Conservation (phyloP, 1,140 invertebrate genomes). For the Lucilia sericata region DNA sequence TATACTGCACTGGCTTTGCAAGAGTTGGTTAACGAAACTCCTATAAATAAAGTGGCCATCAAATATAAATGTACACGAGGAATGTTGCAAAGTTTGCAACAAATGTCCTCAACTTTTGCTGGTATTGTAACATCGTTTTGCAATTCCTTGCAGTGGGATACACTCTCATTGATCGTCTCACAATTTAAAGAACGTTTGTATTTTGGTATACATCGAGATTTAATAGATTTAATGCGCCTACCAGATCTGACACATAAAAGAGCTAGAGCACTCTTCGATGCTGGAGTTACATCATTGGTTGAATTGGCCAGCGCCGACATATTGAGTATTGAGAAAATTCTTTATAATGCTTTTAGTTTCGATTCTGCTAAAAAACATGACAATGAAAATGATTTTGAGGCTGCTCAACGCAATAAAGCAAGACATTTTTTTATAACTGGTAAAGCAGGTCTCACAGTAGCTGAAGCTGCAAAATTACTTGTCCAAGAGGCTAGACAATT, state of each 20-base stretch:
- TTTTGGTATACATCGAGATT: constrained; percentile 93
- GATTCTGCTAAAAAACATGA: constrained; percentile 82
- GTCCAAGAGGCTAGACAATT: constrained; percentile 83
- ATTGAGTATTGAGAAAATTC: constrained; percentile 79
- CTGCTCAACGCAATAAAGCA: constrained; percentile 75
- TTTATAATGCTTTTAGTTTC: constrained; percentile 86
- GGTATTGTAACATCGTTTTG: constrained; percentile 93
- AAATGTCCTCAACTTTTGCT: constrained; percentile 95
- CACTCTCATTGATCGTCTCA: constrained; percentile 87
- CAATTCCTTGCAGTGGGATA: constrained; percentile 91
- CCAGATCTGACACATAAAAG: constrained; percentile 85
- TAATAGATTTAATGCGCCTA: constrained; percentile 91
- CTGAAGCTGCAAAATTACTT: constrained; percentile 83
- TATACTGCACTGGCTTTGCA: constrained; percentile 92
- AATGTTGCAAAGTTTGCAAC: constrained; percentile 91
- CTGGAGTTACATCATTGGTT: constrained; percentile 83
- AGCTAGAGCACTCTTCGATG: constrained; percentile 87
- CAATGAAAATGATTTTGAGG: constrained; percentile 77
- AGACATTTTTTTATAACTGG: constrained; percentile 87
- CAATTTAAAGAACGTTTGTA: constrained; percentile 95
- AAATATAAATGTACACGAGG: constrained; percentile 92
- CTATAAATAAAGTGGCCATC: constrained; percentile 80
- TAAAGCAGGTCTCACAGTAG: constrained; percentile 80
- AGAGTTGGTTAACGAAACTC: constrained; percentile 93
- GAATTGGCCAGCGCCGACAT: constrained; percentile 81